Conservation (phyloP, 2,888 invertebrate species). For the Synanthedon myopaeformis region DNA sequence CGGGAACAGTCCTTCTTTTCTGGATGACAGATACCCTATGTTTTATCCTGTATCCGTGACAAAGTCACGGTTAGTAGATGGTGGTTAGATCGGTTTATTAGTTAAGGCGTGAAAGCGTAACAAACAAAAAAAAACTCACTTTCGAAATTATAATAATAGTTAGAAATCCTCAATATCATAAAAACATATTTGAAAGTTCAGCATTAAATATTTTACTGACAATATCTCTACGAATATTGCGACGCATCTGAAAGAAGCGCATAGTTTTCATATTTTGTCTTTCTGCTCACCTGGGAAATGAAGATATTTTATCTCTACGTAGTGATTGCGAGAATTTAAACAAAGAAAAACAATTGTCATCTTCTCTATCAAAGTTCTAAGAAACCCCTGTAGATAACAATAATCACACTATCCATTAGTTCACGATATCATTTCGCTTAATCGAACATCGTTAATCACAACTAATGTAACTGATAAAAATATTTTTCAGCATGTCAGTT, state of each 20-base stretch:
- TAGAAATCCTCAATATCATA: too few relatives aligned
- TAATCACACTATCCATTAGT: slow-evolving; percentile 20
- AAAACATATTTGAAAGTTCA: neutral
- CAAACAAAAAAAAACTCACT: too few relatives aligned
- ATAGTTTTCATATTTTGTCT: neutral
- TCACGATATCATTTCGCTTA: slow-evolving; percentile 7
- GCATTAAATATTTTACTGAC: neutral
- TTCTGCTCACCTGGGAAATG: neutral
- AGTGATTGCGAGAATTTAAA: neutral
- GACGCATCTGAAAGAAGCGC: too few relatives aligned
- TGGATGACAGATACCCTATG: too few relatives aligned
- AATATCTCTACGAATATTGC: neutral
- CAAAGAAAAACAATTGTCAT: too few relatives aligned
- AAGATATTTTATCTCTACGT: neutral
- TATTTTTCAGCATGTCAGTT: slow-evolving; percentile 19
- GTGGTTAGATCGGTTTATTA: too few relatives aligned
- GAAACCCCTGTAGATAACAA: neutral
- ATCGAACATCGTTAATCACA: slow-evolving; percentile 26
- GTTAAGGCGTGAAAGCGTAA: too few relatives aligned
- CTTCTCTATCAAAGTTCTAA: too few relatives aligned
- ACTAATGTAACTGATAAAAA: slow-evolving; percentile 38
- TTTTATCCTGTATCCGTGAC: too few relatives aligned
- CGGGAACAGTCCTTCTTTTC: too few relatives aligned
- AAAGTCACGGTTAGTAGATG: too few relatives aligned
- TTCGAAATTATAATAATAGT: too few relatives aligned